Percentiles rank a stretch among this genome's conserved stretches.
Conservation (phyloP, 2,797 vertebrate species). For the Coranthus polyacanthus region DNA sequence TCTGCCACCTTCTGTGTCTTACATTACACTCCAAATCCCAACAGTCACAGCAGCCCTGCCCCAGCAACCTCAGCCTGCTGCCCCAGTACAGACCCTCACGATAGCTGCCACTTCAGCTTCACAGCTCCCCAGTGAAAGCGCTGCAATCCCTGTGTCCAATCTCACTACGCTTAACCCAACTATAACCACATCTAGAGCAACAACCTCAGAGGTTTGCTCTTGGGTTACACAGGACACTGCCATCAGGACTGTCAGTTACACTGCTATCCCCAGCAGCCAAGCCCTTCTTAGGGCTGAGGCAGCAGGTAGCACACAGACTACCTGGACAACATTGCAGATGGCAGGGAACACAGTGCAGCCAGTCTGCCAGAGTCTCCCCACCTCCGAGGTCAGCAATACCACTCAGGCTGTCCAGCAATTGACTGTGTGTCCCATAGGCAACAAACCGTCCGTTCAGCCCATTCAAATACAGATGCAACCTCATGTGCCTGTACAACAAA, state of each 20-base stretch:
- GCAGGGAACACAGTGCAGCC: slow-evolving; percentile 96
- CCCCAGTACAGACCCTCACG: slow-evolving; percentile 63
- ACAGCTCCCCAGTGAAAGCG: slow-evolving; percentile 56
- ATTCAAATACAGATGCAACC: slow-evolving; percentile 86
- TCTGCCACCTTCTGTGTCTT: slow-evolving; percentile 83
- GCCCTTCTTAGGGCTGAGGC: slow-evolving; percentile 85
- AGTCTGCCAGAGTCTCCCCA: slow-evolving; percentile 84
- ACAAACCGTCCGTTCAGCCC: slow-evolving; percentile 81
- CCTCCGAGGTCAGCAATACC: slow-evolving; percentile 75
- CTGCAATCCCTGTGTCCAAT: slow-evolving; percentile 57
- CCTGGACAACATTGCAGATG: slow-evolving; percentile 97
- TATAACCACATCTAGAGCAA: slow-evolving; percentile 67
- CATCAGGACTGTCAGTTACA: slow-evolving; percentile 70
- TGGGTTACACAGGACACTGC: slow-evolving; percentile 74
- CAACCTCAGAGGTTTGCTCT: slow-evolving; percentile 71
- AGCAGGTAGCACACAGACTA: slow-evolving; percentile 96
- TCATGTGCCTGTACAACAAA: slow-evolving; percentile 78
- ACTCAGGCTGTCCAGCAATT: slow-evolving; percentile 80
- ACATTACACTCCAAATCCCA: slow-evolving; percentile 85
- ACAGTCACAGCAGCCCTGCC: slow-evolving; percentile 73
- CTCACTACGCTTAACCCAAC: slow-evolving; percentile 69
- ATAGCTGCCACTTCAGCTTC: slow-evolving; percentile 67
- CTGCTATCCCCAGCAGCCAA: slow-evolving; percentile 73
- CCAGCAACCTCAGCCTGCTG: slow-evolving; percentile 69
- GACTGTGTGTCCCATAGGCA: slow-evolving; percentile 80